These are phyloP conservation scores for Ectropis grisescens DNA, from an alignment of 1,140 invertebrate species.

Conservation along the genomic window DNA sequence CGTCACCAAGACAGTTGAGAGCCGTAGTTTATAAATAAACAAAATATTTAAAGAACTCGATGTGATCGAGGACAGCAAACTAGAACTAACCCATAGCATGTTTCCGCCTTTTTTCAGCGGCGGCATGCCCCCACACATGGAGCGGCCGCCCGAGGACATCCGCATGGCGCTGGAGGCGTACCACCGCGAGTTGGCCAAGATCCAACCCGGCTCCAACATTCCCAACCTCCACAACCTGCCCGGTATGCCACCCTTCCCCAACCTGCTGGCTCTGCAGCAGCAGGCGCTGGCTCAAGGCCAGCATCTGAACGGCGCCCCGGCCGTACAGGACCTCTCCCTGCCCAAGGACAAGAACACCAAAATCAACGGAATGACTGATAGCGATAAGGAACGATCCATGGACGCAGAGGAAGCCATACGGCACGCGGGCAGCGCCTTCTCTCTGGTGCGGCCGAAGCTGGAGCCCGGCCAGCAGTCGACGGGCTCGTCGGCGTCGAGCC, in stretches of 20 bases:
- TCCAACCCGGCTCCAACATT: conserved; percentile 76
- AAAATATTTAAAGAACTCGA: neutral
- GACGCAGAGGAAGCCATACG: conserved; percentile 78
- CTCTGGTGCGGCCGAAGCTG: conserved; percentile 84
- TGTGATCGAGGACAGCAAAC: conserved; percentile 74
- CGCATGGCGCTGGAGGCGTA: conserved; percentile 92
- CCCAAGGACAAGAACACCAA: conserved; percentile 82
- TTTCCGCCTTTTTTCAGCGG: conserved; percentile 87
- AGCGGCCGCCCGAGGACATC: conserved; percentile 78
- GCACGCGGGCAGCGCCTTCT: conserved; percentile 88
- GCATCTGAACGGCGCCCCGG: conserved; percentile 74
- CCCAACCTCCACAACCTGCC: conserved; percentile 72
- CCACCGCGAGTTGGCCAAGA: conserved; percentile 89
- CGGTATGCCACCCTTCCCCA: conserved; percentile 73
- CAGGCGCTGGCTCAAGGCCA: conserved; percentile 77
- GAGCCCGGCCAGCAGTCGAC: conserved; percentile 79
- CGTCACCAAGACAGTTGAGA: too few relatives aligned
- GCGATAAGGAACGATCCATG: conserved; percentile 74
- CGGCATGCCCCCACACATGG: conserved; percentile 79
- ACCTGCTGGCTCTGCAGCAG: conserved; percentile 80
- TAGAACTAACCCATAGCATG: conserved; percentile 77
- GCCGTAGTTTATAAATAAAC: too few relatives aligned
- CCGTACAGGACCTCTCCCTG: conserved; percentile 87
- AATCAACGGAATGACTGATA: conserved; percentile 78
- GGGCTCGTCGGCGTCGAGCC: conserved; percentile 79